Evolutionary conservation across 2,888 invertebrate species (phyloP), one percentile per base, ranked within the genome.

Genomic region (Agrochola lota): DNA sequence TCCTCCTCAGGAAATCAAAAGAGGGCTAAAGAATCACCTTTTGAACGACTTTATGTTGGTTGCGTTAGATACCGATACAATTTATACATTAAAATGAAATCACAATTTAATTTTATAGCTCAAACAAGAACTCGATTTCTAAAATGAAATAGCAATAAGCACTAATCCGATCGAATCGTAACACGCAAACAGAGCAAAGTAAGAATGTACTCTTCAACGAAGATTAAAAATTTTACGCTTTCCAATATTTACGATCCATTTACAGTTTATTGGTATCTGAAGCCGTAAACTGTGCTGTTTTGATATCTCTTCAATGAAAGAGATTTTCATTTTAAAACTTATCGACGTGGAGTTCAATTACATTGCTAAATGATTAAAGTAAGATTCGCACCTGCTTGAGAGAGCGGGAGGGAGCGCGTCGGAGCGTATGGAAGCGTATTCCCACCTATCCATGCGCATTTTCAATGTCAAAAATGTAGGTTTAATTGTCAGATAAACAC

Each of bases 241-340:
- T 67, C 59, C 85, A 75, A 85, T 85, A 86, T 79, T 86, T 86
- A 86, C 76, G 86, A 85, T 70, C 80, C 80, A 78, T 85, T 83
- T 73, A 74, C 72, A 71, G 66, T 86, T 88, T 88, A 87, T 78
- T 80, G 80, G 71, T 66, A 68, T 83, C 69, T 62, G 64, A 71
- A 80, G 74, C 64, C 74, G 77, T 86, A 80, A 86, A 86, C 69
- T 73, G 83, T 40, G 49, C 77, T 70, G 77, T 71, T 85, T 64
- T 71, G 80, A 74, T 85, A 83, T 68, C 83, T 74, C 68, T 63
- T 76, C 62, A 72, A 52, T 70, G 55, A 84, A 74, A 63, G 62
- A 59, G 74, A 75, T 78, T 74, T 69, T 68, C n/a, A 77, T 72
- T 86, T 66, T 63, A 12, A 63, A 69, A 77, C 23, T 62, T 66